Conservation (phyloP, 1,140 invertebrate genomes). For the Phocides pigmalion region DNA sequence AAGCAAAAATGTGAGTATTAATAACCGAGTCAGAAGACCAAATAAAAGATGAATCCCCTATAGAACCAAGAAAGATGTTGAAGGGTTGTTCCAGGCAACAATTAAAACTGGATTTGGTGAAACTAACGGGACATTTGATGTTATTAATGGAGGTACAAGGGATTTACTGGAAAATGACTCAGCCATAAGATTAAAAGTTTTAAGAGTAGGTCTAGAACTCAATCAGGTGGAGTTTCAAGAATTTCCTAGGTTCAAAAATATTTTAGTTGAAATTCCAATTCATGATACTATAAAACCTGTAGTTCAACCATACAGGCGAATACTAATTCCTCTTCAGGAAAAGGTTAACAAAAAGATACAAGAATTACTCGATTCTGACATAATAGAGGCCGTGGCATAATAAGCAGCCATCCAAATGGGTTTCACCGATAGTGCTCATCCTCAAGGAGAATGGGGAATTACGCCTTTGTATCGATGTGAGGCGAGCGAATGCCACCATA, state of each 20-base stretch:
- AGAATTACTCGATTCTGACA: slow-evolving; percentile 41
- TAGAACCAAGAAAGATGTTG: not conserved
- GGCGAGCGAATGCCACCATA: slow-evolving; percentile 58
- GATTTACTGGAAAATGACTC: not conserved
- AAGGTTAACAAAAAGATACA: slow-evolving; percentile 45
- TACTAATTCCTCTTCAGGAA: slow-evolving; percentile 44
- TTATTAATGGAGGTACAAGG: not conserved
- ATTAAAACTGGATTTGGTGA: not conserved
- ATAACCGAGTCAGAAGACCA: not conserved
- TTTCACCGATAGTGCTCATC: slow-evolving; percentile 59
- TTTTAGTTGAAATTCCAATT: slow-evolving; percentile 47
- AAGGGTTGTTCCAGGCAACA: not conserved
- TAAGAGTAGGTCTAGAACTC: not conserved
- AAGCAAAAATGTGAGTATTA: not conserved
- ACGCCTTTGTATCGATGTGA: slow-evolving; percentile 64
- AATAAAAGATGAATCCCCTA: not conserved
- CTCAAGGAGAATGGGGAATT: slow-evolving; percentile 55
- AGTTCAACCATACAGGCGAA: slow-evolving; percentile 47
- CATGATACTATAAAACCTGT: slow-evolving; percentile 47
- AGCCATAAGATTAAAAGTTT: not conserved
- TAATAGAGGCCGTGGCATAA: slow-evolving; percentile 65
- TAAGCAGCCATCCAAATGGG: slow-evolving; percentile 50
- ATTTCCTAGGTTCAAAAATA: slow-evolving; percentile 53
- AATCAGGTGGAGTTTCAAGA: not conserved
- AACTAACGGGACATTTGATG: not conserved